phyloP scores from a whole-genome alignment of 2,113 vertebrate genomes.

The Phocoena sinus region DNA sequence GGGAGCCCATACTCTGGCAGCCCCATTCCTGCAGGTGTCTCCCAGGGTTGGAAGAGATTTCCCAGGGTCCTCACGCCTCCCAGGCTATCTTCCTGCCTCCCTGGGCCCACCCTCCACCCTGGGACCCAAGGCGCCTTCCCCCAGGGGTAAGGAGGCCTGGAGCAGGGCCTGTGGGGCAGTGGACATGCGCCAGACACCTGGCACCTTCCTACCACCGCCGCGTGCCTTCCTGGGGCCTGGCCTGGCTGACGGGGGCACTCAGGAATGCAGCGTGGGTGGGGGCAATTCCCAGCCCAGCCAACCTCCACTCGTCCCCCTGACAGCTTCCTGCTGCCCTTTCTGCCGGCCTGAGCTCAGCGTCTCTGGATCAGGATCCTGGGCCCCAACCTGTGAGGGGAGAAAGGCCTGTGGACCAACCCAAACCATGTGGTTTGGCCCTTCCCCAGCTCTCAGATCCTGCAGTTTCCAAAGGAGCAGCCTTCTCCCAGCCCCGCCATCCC shows the following conservation, averaged over 20 bases:
- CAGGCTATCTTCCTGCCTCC: background rate
- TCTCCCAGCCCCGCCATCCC: background rate
- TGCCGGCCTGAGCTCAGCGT: background rate
- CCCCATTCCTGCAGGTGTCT: background rate
- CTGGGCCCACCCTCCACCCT: background rate
- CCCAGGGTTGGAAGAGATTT: background rate
- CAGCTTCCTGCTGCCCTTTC: background rate
- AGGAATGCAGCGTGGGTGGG: constrained; percentile 62
- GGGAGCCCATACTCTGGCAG: background rate
- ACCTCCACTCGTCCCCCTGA: accelerated
- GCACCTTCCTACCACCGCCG: background rate
- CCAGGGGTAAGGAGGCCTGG: background rate
- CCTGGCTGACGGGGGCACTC: background rate
- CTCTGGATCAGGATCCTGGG: background rate
- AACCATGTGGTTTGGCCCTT: background rate
- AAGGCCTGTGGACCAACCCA: background rate
- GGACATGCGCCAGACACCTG: background rate
- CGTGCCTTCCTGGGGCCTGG: background rate
- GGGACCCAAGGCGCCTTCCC: background rate
- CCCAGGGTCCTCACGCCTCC: background rate
- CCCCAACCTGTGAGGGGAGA: background rate
- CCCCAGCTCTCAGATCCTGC: background rate
- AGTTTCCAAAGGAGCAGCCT: background rate
- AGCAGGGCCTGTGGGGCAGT: background rate
- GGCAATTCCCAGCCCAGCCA: constrained; percentile 44